phyloP scores from a whole-genome alignment of 2,797 vertebrate genomes.

The Tadarida brasiliensis region DNA sequence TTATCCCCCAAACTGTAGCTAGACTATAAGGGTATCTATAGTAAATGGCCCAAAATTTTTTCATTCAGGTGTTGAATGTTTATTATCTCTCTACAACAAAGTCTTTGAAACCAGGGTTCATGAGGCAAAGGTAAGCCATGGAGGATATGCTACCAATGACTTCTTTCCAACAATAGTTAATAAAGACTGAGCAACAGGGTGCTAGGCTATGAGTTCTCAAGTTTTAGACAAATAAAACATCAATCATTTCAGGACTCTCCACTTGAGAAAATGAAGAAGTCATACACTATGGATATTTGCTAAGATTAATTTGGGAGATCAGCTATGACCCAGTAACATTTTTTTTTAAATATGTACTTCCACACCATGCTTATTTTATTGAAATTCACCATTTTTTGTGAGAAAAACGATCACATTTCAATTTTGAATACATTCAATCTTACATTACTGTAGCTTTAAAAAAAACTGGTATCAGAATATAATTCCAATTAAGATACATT shows the following conservation, averaged over 20 bases:
- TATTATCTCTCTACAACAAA: not conserved
- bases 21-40: not conserved
- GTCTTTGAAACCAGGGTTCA: not conserved
- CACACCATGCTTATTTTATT: not conserved
- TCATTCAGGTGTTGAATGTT: not conserved
- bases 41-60: not conserved
- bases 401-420: conserved; percentile 59
- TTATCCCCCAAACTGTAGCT: not conserved
- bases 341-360: not conserved
- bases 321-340: not conserved
- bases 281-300: not conserved
- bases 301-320: not conserved
- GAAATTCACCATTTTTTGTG: not conserved
- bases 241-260: not conserved
- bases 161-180: not conserved
- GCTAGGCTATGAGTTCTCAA: not conserved
- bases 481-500: conserved; percentile 25
- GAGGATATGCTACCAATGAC: not conserved
- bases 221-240: conserved; percentile 1
- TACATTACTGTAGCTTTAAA: not conserved
- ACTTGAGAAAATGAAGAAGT: not conserved
- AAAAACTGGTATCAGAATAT: not conserved
- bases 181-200: not conserved
- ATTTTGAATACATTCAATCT: not conserved
- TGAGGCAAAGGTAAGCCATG: not conserved